phyloP scores from a whole-genome alignment of 1,140 invertebrate species.

The Conopomorpha cramerella region DNA sequence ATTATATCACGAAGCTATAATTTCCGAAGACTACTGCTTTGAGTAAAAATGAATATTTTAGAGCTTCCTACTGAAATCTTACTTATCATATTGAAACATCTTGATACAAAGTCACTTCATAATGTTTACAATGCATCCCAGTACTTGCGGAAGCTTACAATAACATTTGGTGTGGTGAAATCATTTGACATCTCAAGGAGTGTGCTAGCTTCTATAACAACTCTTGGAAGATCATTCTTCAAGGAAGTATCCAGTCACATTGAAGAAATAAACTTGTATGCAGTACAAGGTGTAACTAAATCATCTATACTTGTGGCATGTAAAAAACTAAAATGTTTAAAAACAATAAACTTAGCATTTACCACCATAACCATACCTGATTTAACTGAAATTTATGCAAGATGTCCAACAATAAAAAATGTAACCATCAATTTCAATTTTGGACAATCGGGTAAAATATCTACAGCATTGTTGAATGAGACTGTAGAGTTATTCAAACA shows the following conservation, averaged over 20 bases:
- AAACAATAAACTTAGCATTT: slow-evolving; percentile 25
- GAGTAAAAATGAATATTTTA: slow-evolving; percentile 7
- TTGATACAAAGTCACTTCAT: slow-evolving; percentile 16
- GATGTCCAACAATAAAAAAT: slow-evolving; percentile 25
- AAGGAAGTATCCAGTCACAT: slow-evolving; percentile 20
- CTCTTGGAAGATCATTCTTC: slow-evolving; percentile 18
- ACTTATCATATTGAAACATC: slow-evolving; percentile 21
- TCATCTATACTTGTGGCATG: slow-evolving; percentile 13
- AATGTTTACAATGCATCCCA: slow-evolving; percentile 17
- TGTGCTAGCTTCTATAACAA: slow-evolving; percentile 14
- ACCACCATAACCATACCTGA: slow-evolving; percentile 24
- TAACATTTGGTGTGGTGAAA: slow-evolving; percentile 14
- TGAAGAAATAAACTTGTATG: slow-evolving; percentile 20
- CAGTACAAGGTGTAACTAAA: slow-evolving; percentile 19
- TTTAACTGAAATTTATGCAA: slow-evolving; percentile 19
- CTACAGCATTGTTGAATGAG: slow-evolving; percentile 6
- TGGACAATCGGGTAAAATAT: slow-evolving; percentile 7
- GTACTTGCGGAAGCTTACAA: slow-evolving; percentile 13
- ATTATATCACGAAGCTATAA: too few species aligned
- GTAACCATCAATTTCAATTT: slow-evolving; percentile 23
- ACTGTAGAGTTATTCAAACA: slow-evolving; percentile 24
- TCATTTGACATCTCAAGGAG: slow-evolving; percentile 16
- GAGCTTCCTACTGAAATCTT: slow-evolving; percentile 29
- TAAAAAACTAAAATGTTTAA: slow-evolving; percentile 20
- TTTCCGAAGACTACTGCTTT: too few species aligned